Conservation (phyloP, 2,888 invertebrate species). For the Nomada fucata region DNA sequence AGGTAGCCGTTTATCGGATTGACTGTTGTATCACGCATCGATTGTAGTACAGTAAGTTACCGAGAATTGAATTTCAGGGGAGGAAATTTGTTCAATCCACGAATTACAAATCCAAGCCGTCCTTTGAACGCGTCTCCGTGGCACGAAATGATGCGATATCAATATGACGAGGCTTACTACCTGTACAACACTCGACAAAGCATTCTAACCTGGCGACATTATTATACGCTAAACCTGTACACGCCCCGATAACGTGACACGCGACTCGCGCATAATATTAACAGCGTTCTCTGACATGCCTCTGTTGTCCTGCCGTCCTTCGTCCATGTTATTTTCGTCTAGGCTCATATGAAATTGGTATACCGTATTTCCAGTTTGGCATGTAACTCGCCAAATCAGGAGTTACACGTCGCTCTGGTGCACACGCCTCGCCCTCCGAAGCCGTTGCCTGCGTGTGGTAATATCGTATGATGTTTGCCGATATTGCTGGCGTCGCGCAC, state of each 20-base stretch:
- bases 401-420: not conserved
- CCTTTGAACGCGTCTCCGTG: slow-evolving; percentile 49
- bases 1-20: slow-evolving; percentile 15
- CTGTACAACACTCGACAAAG: slow-evolving; percentile 55
- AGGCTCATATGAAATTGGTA: slow-evolving; percentile 36
- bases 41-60: slow-evolving; percentile 49
- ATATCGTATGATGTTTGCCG: slow-evolving; percentile 20
- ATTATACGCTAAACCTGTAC: slow-evolving; percentile 53
- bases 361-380: slow-evolving; percentile 26
- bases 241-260: slow-evolving; percentile 52
- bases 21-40: slow-evolving; percentile 47
- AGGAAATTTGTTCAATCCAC: slow-evolving; percentile 33
- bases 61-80: slow-evolving; percentile 61
- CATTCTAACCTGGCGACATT: slow-evolving; percentile 53
- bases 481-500: not conserved
- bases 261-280: slow-evolving; percentile 52
- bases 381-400: slow-evolving; percentile 15
- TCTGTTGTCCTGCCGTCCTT: slow-evolving; percentile 33
- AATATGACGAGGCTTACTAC: slow-evolving; percentile 51
- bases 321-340: slow-evolving; percentile 37
- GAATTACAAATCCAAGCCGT: slow-evolving; percentile 55
- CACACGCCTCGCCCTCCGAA: not conserved
- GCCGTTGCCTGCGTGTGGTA: not conserved
- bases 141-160: slow-evolving; percentile 60
- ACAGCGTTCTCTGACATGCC: slow-evolving; percentile 31